Percentiles rank a stretch among this genome's conserved stretches.
Evolutionary conservation across 2,113 vertebrate species (phyloP).

Genomic region (Synchiropus splendidus): DNA sequence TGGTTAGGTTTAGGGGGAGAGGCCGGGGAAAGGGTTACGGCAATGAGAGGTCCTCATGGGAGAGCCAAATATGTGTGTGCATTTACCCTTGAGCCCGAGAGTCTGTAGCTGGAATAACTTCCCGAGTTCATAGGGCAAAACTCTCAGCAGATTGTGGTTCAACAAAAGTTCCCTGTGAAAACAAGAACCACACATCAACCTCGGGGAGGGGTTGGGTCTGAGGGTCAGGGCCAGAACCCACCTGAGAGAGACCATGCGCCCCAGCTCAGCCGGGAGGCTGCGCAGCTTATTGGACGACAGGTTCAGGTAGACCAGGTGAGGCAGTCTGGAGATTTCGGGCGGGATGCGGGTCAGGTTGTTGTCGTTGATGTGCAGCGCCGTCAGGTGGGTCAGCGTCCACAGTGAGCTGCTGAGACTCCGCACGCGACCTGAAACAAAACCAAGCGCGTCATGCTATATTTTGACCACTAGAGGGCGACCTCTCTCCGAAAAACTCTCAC

Average conservation of each 20-base stretch:
- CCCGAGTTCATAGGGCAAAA: slow-evolving; percentile 99
- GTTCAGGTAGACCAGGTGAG: slow-evolving; percentile 95
- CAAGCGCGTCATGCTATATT: too few relatives aligned
- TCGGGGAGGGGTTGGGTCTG: too few relatives aligned
- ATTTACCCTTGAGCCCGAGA: slow-evolving; percentile 91
- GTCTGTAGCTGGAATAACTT: slow-evolving; percentile 97
- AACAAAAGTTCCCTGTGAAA: slow-evolving; percentile 97
- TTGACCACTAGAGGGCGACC: too few relatives aligned
- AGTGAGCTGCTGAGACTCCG: slow-evolving; percentile 88
- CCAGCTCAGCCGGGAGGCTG: slow-evolving; percentile 98
- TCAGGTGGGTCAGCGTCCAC: slow-evolving; percentile 95
- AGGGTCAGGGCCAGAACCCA: slow-evolving; percentile 31
- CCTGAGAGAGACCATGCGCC: slow-evolving; percentile 99
- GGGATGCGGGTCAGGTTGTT: slow-evolving; percentile 96
- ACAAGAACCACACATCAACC: slow-evolving; percentile 1
- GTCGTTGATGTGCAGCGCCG: slow-evolving; percentile 95
- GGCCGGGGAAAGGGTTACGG: too few relatives aligned
- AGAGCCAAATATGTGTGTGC: too few relatives aligned
- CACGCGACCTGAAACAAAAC: slow-evolving; percentile 76
- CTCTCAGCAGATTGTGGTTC: slow-evolving; percentile 99
- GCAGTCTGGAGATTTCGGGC: slow-evolving; percentile 96
- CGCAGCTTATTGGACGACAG: slow-evolving; percentile 98
- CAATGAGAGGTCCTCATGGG: too few relatives aligned
- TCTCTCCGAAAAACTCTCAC: too few relatives aligned
- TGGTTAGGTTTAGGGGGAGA: too few relatives aligned